Percentiles rank a stretch among this genome's conserved stretches.
phyloP scores from a whole-genome alignment of 1,140 invertebrate species.

The Cydia fagiglandana region DNA sequence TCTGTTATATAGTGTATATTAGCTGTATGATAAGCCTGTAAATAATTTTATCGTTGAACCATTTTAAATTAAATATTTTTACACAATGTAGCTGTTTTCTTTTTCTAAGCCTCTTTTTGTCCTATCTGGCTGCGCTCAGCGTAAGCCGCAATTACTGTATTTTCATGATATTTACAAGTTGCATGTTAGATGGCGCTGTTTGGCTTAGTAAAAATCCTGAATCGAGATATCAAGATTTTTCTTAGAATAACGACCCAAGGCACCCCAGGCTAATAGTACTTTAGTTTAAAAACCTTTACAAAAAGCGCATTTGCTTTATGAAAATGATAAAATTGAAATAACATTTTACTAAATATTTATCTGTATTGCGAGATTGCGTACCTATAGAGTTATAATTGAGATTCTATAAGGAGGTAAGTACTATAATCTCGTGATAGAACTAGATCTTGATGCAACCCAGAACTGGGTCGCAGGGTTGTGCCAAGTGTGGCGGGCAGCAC shows the following conservation, averaged over 20 bases:
- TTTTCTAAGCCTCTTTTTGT: neutral
- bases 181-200: too few relatives aligned
- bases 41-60: conserved; percentile 68
- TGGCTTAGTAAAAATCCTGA: too few relatives aligned
- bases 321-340: neutral
- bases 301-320: too few relatives aligned
- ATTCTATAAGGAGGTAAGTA: neutral
- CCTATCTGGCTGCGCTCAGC: too few relatives aligned
- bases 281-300: too few relatives aligned
- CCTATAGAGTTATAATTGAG: conserved; percentile 14
- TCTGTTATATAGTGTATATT: conserved; percentile 56
- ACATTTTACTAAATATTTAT: neutral
- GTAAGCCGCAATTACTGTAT: too few relatives aligned
- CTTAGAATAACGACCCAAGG: too few relatives aligned
- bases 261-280: too few relatives aligned
- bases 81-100: conserved; percentile 5
- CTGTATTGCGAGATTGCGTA: neutral
- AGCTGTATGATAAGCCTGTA: conserved; percentile 54
- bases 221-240: too few relatives aligned
- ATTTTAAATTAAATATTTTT: conserved; percentile 71
- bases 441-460: neutral
- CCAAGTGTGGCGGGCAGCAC: neutral
- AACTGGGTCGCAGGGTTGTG: conserved; percentile 1
- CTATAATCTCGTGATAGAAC: neutral
- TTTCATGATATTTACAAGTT: too few relatives aligned